Evolutionary conservation across 2,888 invertebrate species (phyloP), one percentile per base, ranked within the genome.

Genomic region (Parasteatoda lunata): DNA sequence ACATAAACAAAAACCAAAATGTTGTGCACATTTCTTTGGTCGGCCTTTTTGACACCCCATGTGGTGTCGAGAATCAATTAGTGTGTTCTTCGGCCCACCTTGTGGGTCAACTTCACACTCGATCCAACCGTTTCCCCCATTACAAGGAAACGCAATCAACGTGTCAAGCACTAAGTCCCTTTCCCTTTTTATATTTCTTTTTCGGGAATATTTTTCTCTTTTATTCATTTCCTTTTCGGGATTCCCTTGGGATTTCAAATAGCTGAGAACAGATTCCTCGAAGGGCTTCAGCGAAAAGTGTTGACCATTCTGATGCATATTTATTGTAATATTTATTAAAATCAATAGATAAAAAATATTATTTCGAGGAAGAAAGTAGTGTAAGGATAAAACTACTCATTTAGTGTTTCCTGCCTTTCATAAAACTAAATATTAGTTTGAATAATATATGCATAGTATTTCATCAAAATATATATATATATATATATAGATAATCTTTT

Each of bases 111-210:
- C 85, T 76, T 73, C 64, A 30, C 69, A 11, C 54, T 66, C 77
- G 30, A 13, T 45, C 30, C 45, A 52, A 66, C 65, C 76, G 65
- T 54, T 51, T 30, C 8, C 66, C 48, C 81, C 59, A 69, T 77
- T 76, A 86, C 85, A 86, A 80, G 85, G 85, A 86, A 86, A 86
- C 68, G 85, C 85, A 86, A 86, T 86, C 85, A 86, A 86, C 80
- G 77, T 80, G 85, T 86, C 85, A 86, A 69, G 76, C 73, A 52
- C 54, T 54, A 71, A 80, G 45, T 59, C 11, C 47, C 69, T 30
- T 30, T 45, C 30, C 71, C 52, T 72, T 83, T 76, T 77, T 84
- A 66, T n/a, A 9, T 59, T 59, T n/a, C 9, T 59, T 59, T 59
- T n/a, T 13, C n/a, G 59, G n/a, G 59, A 59, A 59, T 59, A 59